phyloP scores from a whole-genome alignment of 2,888 invertebrate genomes.

The Drosophila siamana region DNA sequence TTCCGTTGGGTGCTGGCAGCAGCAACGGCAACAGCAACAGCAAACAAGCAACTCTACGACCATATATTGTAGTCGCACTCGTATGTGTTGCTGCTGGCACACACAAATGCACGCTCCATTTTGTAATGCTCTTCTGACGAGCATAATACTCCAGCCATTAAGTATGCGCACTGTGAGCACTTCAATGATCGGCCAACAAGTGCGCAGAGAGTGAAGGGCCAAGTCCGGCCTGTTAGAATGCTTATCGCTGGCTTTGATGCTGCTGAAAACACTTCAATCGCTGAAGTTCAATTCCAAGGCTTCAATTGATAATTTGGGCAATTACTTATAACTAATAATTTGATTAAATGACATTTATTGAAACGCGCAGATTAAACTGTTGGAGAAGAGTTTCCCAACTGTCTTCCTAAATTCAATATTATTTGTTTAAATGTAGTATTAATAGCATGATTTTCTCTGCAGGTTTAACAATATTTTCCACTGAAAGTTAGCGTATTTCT shows the following conservation, averaged over 20 bases:
- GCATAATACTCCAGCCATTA: constrained; percentile 1
- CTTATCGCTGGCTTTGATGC: neutral
- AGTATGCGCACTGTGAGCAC: neutral
- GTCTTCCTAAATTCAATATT: too few relatives aligned
- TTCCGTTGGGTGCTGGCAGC: constrained; percentile 10
- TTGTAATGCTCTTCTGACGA: constrained; percentile 27
- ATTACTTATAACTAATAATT: too few relatives aligned
- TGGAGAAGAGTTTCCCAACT: too few relatives aligned
- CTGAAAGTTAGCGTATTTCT: constrained; percentile 26
- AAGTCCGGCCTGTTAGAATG: neutral
- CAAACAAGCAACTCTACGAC: neutral
- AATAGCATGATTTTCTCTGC: too few relatives aligned
- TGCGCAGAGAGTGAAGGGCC: neutral
- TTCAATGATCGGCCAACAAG: neutral
- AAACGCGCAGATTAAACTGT: too few relatives aligned
- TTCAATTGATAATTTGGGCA: neutral
- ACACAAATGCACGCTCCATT: constrained; percentile 30
- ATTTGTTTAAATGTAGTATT: too few relatives aligned
- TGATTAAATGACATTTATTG: too few relatives aligned
- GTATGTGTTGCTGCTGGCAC: neutral
- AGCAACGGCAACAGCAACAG: neutral
- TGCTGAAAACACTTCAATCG: neutral
- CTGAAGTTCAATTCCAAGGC: too few relatives aligned
- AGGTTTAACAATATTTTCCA: too few relatives aligned
- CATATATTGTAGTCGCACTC: neutral